Evolutionary conservation across 2,113 vertebrate genomes (phyloP).

Genomic region (Triplophysa siluroides): DNA sequence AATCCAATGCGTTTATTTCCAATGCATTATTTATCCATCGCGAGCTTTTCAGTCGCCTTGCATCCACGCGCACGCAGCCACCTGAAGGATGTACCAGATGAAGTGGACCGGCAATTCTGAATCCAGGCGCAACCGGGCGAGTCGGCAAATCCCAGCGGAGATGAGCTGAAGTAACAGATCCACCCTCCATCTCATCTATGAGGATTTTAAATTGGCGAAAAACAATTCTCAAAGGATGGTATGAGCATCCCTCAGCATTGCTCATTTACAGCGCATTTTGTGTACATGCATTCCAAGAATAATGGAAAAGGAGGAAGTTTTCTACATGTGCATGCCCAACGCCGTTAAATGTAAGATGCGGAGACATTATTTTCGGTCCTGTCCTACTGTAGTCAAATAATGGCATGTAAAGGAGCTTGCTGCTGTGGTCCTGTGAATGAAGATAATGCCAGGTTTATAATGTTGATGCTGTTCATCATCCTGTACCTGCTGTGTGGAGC

Average conservation of each 20-base stretch:
- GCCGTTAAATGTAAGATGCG: conserved; percentile 41
- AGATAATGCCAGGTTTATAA: conserved; percentile 90
- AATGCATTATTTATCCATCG: not conserved
- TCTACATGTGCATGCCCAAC: conserved; percentile 11
- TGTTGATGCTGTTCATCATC: conserved; percentile 85
- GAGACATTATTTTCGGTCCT: conserved; percentile 23
- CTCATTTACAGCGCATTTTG: not conserved
- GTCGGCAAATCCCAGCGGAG: not conserved
- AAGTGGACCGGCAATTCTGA: not conserved
- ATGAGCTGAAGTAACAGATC: conserved; percentile 20
- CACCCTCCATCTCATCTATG: conserved; percentile 4
- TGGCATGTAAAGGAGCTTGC: conserved; percentile 82
- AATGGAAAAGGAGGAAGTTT: conserved; percentile 38
- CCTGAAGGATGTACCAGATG: not conserved
- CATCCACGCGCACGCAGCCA: not conserved
- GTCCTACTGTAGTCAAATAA: conserved; percentile 66
- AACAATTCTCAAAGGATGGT: conserved; percentile 3
- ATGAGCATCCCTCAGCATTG: conserved; percentile 13
- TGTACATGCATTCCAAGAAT: conserved; percentile 20
- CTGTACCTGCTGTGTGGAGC: conserved; percentile 91
- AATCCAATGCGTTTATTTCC: not conserved
- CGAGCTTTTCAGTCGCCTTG: not conserved
- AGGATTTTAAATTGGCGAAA: conserved; percentile 1
- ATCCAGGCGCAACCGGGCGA: not conserved
- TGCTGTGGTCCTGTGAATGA: conserved; percentile 82